Percentiles rank a stretch among this genome's conserved stretches.
phyloP scores from a whole-genome alignment of 2,113 vertebrate genomes.

The Anhinga anhinga region DNA sequence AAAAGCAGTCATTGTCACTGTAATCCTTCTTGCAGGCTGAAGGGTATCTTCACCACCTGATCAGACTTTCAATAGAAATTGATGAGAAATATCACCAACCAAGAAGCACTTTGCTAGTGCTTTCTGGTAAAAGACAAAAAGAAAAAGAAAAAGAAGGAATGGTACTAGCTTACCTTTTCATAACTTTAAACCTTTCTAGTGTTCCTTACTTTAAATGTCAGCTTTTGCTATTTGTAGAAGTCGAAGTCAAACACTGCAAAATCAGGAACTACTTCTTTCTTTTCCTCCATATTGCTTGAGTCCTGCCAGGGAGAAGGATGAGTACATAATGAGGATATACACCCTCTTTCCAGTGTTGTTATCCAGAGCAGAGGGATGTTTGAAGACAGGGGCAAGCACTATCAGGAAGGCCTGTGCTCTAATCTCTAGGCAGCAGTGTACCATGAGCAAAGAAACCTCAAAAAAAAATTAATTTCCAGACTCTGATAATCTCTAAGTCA shows the following conservation, averaged over 20 bases:
- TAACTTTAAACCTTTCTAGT: not conserved
- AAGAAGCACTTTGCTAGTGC: not conserved
- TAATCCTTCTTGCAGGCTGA: slow-evolving; percentile 77
- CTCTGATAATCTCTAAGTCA: not conserved
- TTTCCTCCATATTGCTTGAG: rapidly evolving
- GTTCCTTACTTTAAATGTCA: not conserved
- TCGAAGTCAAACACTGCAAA: not conserved
- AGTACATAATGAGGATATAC: not conserved
- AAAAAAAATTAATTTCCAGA: not conserved
- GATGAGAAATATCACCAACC: slow-evolving; percentile 46
- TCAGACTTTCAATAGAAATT: slow-evolving; percentile 72
- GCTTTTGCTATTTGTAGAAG: not conserved
- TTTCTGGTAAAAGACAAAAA: not conserved
- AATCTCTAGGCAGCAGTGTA: not conserved
- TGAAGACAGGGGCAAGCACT: not conserved
- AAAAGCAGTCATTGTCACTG: slow-evolving; percentile 79
- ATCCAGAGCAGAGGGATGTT: not conserved
- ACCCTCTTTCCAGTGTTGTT: not conserved
- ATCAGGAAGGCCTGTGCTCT: not conserved
- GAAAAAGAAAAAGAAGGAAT: not conserved
- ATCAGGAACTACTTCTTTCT: not conserved
- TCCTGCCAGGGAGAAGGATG: not conserved
- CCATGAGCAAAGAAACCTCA: not conserved
- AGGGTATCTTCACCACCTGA: slow-evolving; percentile 73
- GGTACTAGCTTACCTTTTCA: not conserved